Evolutionary conservation across 2,797 vertebrate genomes (phyloP), one percentile per base, ranked within the genome.

Genomic region (Brachyrhaphis roseni): DNA sequence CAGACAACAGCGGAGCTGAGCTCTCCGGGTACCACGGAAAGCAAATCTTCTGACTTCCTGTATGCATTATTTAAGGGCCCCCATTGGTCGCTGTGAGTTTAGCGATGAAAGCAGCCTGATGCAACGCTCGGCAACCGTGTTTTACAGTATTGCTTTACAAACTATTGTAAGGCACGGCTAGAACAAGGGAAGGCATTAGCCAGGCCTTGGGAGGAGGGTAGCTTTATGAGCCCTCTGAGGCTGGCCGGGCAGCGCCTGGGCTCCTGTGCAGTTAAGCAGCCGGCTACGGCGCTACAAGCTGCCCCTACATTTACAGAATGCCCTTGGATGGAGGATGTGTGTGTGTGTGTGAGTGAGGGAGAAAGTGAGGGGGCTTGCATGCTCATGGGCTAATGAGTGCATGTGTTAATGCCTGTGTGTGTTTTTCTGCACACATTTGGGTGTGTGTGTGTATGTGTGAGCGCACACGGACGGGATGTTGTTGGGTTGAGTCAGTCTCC

Each of bases 401-500:
- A 94, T 94, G 94, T 94, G 94, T 94, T 94, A 95, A 93, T 94
- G 94, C 86, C 89, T 71, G 66, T 79, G 90, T 93, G 92, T 94
- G 93, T 93, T 92, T 91, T 83, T 92, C 90, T 88, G 89, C 26
- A 87, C 86, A 90, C 85, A 88, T 86, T 81, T 83, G 87, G 86
- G 3, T 36, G 13, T 84, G 81, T 80, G 90, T 85, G 71, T 71
- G 28, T 84, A 79, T 49, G 34, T 84, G 81, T 80, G 89, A 87
- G 87, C 88, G 90, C 90, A 88, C 87, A 68, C 74, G 83, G 83
- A 83, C 71, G 91, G 93, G 92, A 95, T 93, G 94, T 90, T 95
- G 95, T 94, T 94, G 91, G 94, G 93, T 95, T 92, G 93, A 95
- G 94, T 95, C 94, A 95, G 94, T 94, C 94, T 94, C 94, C 92